These are phyloP conservation scores for Tylochromis polylepis DNA, from an alignment of 2,113 vertebrate genomes.

Conservation along the genomic window DNA sequence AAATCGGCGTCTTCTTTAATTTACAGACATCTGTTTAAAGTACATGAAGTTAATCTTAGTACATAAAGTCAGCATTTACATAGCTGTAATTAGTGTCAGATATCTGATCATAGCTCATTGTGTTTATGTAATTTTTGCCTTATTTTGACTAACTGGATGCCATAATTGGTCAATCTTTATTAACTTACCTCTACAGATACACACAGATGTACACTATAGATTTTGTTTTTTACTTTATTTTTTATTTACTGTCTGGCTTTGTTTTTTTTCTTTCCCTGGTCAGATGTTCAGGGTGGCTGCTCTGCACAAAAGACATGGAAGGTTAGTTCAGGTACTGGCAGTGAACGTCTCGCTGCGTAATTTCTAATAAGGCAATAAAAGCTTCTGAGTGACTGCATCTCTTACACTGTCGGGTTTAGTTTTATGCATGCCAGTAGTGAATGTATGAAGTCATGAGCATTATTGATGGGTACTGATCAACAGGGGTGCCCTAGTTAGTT, in stretches of 20 bases:
- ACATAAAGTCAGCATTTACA: neutral
- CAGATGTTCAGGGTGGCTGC: neutral
- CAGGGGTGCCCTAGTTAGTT: neutral
- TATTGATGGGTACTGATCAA: neutral
- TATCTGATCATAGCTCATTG: neutral
- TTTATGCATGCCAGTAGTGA: slow-evolving; percentile 17
- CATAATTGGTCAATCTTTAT: neutral
- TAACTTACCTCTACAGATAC: neutral
- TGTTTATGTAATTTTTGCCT: slow-evolving; percentile 18
- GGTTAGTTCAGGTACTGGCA: slow-evolving; percentile 27
- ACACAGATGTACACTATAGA: neutral
- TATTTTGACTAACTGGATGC: neutral
- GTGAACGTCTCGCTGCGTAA: neutral
- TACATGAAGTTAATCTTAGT: neutral
- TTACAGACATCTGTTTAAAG: neutral
- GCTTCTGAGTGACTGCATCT: neutral
- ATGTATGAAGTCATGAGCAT: neutral
- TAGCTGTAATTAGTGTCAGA: neutral
- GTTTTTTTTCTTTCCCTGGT: neutral
- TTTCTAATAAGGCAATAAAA: slow-evolving; percentile 41
- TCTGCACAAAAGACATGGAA: neutral
- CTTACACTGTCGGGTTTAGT: neutral
- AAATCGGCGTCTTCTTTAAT: neutral
- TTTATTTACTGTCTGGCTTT: neutral
- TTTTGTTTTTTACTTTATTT: neutral